Conservation (phyloP, 2,888 invertebrate species). For the Pachycephus smyrnensis region DNA sequence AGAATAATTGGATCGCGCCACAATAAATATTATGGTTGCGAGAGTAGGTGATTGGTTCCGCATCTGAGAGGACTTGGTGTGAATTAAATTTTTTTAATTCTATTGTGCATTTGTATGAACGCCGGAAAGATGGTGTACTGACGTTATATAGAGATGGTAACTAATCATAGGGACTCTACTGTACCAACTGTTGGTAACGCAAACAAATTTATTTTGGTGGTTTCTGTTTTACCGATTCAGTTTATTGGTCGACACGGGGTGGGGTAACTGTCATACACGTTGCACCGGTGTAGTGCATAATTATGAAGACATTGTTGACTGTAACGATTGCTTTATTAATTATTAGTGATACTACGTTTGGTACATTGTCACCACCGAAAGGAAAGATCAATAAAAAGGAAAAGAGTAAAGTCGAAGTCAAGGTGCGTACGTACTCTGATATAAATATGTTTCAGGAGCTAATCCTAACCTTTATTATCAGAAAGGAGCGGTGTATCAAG, state of each 20-base stretch:
- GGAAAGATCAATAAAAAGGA: slow-evolving; percentile 29
- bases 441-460: neutral
- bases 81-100: neutral
- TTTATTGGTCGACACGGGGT: neutral
- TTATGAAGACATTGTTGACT: slow-evolving; percentile 34
- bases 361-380: slow-evolving; percentile 41
- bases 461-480: slow-evolving; percentile 20
- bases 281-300: slow-evolving; percentile 6
- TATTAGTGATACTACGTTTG: slow-evolving; percentile 20
- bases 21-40: neutral
- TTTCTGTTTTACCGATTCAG: neutral
- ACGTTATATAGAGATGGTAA: neutral
- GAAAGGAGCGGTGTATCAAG: slow-evolving; percentile 72
- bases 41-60: neutral
- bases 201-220: neutral
- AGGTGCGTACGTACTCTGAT: slow-evolving; percentile 26
- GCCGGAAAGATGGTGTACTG: neutral
- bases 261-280: neutral
- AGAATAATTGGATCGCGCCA: neutral
- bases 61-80: neutral
- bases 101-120: neutral
- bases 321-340: slow-evolving; percentile 29
- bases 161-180: neutral
- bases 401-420: slow-evolving; percentile 28
- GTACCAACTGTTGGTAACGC: neutral